phyloP scores from a whole-genome alignment of 2,113 vertebrate species.

The Cygnus atratus region DNA sequence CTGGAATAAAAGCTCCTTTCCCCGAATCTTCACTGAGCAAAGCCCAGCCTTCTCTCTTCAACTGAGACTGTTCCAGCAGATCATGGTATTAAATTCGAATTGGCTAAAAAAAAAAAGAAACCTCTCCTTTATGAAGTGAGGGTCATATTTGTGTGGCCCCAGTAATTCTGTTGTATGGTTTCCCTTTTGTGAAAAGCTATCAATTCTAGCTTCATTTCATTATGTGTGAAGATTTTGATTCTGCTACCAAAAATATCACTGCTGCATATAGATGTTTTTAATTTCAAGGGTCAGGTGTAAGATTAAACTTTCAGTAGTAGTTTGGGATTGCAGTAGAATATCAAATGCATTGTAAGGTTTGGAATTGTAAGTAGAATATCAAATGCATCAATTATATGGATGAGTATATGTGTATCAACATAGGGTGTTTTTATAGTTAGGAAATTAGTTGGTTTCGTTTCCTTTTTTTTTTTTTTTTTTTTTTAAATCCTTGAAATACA shows the following conservation, averaged over 20 bases:
- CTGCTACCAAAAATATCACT: not conserved
- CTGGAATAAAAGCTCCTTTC: not conserved
- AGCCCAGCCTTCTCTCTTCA: not conserved
- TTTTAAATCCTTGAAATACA: not conserved
- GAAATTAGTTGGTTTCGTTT: not conserved
- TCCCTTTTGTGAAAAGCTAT: not conserved
- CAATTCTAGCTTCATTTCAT: not conserved
- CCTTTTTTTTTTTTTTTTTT: not conserved
- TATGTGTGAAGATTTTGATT: not conserved
- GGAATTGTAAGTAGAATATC: not conserved
- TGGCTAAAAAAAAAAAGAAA: not conserved
- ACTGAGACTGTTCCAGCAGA: not conserved
- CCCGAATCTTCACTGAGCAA: not conserved
- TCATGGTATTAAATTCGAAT: not conserved
- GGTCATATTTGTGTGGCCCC: not conserved
- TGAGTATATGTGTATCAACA: not conserved
- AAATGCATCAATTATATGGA: not conserved
- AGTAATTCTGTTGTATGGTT: not conserved
- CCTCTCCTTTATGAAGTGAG: not conserved
- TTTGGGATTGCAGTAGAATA: not conserved
- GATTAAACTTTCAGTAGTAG: not conserved
- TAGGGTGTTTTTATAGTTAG: not conserved
- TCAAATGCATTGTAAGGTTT: not conserved
- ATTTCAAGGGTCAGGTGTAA: not conserved
- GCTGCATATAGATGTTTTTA: not conserved